phyloP scores from a whole-genome alignment of 2,888 invertebrate genomes.

The Nomada goodeniana region DNA sequence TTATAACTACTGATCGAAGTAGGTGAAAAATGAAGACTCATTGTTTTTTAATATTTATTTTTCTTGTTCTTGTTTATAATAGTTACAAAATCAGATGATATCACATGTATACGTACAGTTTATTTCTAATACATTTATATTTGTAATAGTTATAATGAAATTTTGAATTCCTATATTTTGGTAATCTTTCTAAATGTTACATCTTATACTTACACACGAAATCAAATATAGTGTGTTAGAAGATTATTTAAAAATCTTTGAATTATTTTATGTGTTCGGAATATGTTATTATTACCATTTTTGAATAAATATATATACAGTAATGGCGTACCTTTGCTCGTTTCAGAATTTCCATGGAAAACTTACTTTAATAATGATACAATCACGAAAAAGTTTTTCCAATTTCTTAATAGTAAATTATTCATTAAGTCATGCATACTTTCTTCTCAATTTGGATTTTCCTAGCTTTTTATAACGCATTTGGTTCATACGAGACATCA shows the following conservation, averaged over 20 bases:
- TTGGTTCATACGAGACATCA: constrained; percentile 94
- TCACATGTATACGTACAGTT: no score
- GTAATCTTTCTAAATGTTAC: background rate
- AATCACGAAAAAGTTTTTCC: background rate
- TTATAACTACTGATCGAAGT: no score
- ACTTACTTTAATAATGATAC: background rate
- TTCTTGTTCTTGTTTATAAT: no score
- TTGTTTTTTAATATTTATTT: no score
- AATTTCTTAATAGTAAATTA: constrained; percentile 1
- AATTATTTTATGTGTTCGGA: background rate
- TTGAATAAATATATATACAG: constrained; percentile 27
- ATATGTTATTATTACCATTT: background rate
- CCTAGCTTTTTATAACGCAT: constrained; percentile 89
- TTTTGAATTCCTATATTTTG: no score
- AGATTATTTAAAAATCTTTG: background rate
- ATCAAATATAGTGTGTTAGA: background rate
- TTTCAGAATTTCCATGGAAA: background rate
- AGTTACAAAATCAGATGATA: no score
- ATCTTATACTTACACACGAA: background rate
- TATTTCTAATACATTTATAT: no score
- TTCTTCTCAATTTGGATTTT: constrained; percentile 72
- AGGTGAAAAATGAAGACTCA: no score
- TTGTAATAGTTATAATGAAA: no score
- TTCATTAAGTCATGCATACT: constrained; percentile 61
- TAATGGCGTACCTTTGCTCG: constrained; percentile 1